Conservation (phyloP, 2,888 invertebrate genomes). For the Heteropelma amictum region DNA sequence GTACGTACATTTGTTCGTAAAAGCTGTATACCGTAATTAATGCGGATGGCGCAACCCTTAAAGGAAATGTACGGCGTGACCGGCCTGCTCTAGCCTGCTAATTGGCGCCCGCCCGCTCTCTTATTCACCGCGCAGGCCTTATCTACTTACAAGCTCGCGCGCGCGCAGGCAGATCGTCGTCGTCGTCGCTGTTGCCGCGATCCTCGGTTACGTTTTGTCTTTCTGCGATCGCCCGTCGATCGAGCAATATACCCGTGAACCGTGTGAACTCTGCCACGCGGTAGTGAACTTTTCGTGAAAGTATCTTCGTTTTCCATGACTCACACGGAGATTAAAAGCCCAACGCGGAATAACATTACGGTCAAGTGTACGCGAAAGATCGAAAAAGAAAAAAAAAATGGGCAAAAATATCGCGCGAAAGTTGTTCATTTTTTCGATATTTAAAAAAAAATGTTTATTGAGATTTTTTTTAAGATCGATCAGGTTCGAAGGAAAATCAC, state of each 20-base stretch:
- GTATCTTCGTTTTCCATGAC: background rate
- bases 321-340: background rate
- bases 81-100: constrained; percentile 58
- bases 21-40: too few species aligned
- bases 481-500: too few species aligned
- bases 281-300: constrained; percentile 49
- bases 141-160: constrained; percentile 53
- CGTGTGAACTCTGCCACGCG: constrained; percentile 56
- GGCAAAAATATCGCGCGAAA: too few species aligned
- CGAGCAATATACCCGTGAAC: constrained; percentile 46
- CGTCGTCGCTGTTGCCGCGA: constrained; percentile 4
- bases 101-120: constrained; percentile 55
- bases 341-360: background rate
- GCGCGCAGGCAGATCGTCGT: constrained; percentile 46
- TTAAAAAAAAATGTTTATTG: too few species aligned
- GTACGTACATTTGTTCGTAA: background rate
- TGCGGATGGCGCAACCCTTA: constrained; percentile 45
- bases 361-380: background rate
- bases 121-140: constrained; percentile 34
- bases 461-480: too few species aligned
- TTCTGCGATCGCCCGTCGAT: constrained; percentile 23
- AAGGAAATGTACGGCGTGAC: constrained; percentile 57
- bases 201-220: background rate
- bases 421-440: too few species aligned
- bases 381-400: too few species aligned